These are phyloP conservation scores for Ondatra zibethicus DNA, from an alignment of 2,113 vertebrate species.

Conservation along the genomic window DNA sequence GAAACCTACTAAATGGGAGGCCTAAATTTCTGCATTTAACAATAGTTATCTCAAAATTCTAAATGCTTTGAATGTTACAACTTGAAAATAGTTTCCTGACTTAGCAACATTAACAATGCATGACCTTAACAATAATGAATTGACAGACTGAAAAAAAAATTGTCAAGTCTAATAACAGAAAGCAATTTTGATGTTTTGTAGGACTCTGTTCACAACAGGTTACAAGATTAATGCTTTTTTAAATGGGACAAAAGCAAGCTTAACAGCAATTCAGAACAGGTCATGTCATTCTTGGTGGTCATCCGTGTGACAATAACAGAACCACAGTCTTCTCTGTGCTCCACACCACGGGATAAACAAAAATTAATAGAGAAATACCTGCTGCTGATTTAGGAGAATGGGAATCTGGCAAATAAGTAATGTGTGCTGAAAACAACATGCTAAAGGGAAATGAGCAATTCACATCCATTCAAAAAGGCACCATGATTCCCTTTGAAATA, in stretches of 20 bases:
- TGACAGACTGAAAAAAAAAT: slow-evolving; percentile 22
- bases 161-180: slow-evolving; percentile 17
- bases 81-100: background rate
- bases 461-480: background rate
- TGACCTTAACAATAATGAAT: slow-evolving; percentile 9
- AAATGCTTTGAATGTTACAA: background rate
- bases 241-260: slow-evolving; percentile 37
- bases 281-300: slow-evolving; percentile 5
- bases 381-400: background rate
- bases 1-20: background rate
- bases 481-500: background rate
- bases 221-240: slow-evolving; percentile 1
- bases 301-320: background rate
- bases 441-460: background rate
- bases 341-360: background rate
- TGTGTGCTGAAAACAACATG: background rate
- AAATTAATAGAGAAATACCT: slow-evolving; percentile 20
- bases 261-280: slow-evolving; percentile 19
- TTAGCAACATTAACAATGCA: background rate
- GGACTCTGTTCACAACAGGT: slow-evolving; percentile 13
- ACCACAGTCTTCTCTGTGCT: background rate
- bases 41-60: slow-evolving; percentile 22
- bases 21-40: slow-evolving; percentile 39
- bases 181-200: background rate
- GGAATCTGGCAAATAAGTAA: background rate